These are phyloP conservation scores for Microchirus variegatus DNA, from an alignment of 2,797 vertebrate species.

Conservation along the genomic window DNA sequence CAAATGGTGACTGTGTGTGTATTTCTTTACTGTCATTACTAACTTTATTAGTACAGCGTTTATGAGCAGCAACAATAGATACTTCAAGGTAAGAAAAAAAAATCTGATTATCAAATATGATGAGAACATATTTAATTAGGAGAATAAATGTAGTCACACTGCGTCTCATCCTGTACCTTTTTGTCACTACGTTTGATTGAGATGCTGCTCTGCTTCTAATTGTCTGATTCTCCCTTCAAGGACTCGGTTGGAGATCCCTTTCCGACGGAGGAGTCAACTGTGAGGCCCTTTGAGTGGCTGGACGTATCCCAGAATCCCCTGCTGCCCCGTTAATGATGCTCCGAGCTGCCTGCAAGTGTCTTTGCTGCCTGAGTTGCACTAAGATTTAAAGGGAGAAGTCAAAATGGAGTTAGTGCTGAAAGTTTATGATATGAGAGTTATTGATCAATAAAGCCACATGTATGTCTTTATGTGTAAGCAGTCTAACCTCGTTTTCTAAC, in stretches of 20 bases:
- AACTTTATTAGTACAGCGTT: too few species aligned
- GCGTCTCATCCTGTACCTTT: too few species aligned
- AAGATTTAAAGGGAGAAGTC: slow-evolving; percentile 10
- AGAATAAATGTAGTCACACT: too few species aligned
- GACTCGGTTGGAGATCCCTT: slow-evolving; percentile 36
- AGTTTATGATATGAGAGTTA: too few species aligned
- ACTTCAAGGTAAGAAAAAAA: too few species aligned
- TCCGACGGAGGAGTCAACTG: slow-evolving; percentile 22
- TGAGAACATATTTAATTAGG: too few species aligned
- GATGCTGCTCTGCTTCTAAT: slow-evolving; percentile 5
- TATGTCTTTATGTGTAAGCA: not conserved
- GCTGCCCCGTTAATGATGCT: slow-evolving; percentile 78
- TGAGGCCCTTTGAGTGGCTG: not conserved
- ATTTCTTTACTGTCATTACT: too few species aligned
- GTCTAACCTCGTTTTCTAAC: slow-evolving; percentile 87
- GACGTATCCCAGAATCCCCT: slow-evolving; percentile 25
- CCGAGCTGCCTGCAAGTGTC: slow-evolving; percentile 87
- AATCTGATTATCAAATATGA: too few species aligned
- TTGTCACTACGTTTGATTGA: slow-evolving; percentile 5
- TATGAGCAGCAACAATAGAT: too few species aligned
- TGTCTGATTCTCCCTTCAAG: slow-evolving; percentile 27
- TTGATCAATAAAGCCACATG: too few species aligned
- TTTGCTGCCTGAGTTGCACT: slow-evolving; percentile 88
- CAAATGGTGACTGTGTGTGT: too few species aligned
- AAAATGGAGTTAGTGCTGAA: not conserved